Evolutionary conservation across 2,888 invertebrate genomes (phyloP), one percentile per base, ranked within the genome.

Genomic region (Antitype chi): DNA sequence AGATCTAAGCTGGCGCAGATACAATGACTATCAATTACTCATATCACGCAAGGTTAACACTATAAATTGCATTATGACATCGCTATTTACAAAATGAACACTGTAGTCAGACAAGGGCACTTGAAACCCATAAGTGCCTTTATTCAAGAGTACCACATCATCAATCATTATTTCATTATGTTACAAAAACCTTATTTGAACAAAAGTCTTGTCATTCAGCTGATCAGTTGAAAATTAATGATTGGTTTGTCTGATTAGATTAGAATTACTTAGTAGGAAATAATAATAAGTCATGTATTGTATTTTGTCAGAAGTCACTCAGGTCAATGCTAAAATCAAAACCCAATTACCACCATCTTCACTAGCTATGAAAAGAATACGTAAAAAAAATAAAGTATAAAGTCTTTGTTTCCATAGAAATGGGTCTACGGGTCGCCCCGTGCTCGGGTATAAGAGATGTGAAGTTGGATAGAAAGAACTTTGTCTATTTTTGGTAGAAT

Each of bases 101-200:
- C 53, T 70, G 55, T 67, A 28, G 38, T 28, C 62, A 38, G 43
- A 69, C 76, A 79, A 82, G 73, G 75, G 69, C 66, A 77, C 70
- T 74, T 28, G 38, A 60, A 55, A 76, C 52, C 62, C 59, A 62
- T 52, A 83, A 67, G 62, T 78, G 71, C 55, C 71, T 76, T 76
- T 67, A 77, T 69, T 85, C 74, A 79, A 84, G 73, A 43, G n/a
- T 67, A 69, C 62, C 64, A 64, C 67, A 70, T 68, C 81, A 84
- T 84, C 70, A 82, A 86, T 78, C 87, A 84, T 76, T 87, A 63
- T 77, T 80, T 77, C 53, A 80, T 77, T 76, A 70, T 62, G 17
- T 38, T 49, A 78, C 62, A 82, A 87, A 81, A 77, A 67, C 28
- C 38, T 57, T 32, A 38, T 74, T 77, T 69, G 43, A 68, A 78